Percentiles rank a stretch among this genome's conserved stretches.
Conservation (phyloP, 1,140 invertebrate species). For the Cotesia vestalis region DNA sequence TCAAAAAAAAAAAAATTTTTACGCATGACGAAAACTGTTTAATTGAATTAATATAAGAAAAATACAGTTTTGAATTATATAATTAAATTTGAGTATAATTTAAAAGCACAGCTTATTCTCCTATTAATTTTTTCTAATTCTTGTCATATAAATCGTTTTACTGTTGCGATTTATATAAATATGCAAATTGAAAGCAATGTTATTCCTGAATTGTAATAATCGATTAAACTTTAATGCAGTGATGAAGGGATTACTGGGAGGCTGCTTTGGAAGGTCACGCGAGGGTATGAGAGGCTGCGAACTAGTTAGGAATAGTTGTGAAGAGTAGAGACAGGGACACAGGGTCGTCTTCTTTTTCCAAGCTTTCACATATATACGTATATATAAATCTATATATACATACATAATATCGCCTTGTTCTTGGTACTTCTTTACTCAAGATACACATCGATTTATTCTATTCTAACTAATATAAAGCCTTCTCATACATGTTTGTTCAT, state of each 20-base stretch:
- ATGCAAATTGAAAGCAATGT: not conserved
- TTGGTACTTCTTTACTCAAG: not conserved
- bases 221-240: not conserved
- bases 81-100: too few relatives aligned
- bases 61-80: too few relatives aligned
- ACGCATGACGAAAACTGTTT: too few relatives aligned
- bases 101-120: not conserved
- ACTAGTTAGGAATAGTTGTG: constrained; percentile 49
- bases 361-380: constrained; percentile 10
- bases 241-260: constrained; percentile 36
- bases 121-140: too few relatives aligned
- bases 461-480: not conserved
- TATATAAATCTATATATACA: not conserved
- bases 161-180: not conserved
- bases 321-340: constrained; percentile 25
- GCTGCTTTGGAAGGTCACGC: constrained; percentile 47
- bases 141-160: not conserved
- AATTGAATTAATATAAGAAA: too few relatives aligned
- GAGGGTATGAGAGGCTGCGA: constrained; percentile 43
- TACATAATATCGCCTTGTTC: not conserved
- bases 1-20: not conserved
- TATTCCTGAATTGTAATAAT: constrained; percentile 14
- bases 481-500: constrained; percentile 10
- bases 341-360: constrained; percentile 44
- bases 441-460: constrained; percentile 3